phyloP scores from a whole-genome alignment of 1,140 invertebrate species.

The Melitaea cinxia region DNA sequence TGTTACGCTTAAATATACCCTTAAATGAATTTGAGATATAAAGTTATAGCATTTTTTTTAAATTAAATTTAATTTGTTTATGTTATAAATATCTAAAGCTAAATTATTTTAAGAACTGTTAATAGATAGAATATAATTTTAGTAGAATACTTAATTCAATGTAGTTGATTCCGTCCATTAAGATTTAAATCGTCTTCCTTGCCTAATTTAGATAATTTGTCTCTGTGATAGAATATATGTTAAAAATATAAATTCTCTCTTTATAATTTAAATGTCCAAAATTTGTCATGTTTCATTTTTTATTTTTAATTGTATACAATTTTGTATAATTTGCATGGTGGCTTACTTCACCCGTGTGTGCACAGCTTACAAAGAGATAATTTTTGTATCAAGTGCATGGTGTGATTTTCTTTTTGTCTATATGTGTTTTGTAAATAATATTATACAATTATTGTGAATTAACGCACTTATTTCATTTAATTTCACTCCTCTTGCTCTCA shows the following conservation, averaged over 20 bases:
- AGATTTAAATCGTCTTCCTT: constrained; percentile 53
- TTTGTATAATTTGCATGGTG: constrained; percentile 68
- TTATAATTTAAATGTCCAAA: constrained; percentile 4
- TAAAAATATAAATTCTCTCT: constrained; percentile 33
- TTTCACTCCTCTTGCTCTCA: constrained; percentile 65
- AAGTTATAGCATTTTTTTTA: constrained; percentile 14
- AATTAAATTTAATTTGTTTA: constrained; percentile 22
- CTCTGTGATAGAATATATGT: constrained; percentile 60
- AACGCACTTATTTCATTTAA: constrained; percentile 79
- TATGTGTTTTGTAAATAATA: constrained; percentile 78
- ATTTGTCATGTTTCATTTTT: constrained; percentile 9
- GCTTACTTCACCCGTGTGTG: constrained; percentile 67
- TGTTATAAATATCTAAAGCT: constrained; percentile 26
- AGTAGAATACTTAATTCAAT: constrained; percentile 15
- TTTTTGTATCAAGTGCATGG: constrained; percentile 77
- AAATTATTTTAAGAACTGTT: constrained; percentile 31
- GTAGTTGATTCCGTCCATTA: constrained; percentile 50
- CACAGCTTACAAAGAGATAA: constrained; percentile 69
- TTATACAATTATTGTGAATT: constrained; percentile 74
- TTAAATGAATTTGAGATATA: constrained; percentile 19
- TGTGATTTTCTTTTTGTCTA: constrained; percentile 72
- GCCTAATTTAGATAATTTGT: constrained; percentile 39
- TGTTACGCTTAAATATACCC: constrained; percentile 49
- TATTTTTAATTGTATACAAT: constrained; percentile 34
- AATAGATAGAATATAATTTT: constrained; percentile 23